Conservation (phyloP, 2,113 vertebrate genomes). For the Cephalopterus ornatus region DNA sequence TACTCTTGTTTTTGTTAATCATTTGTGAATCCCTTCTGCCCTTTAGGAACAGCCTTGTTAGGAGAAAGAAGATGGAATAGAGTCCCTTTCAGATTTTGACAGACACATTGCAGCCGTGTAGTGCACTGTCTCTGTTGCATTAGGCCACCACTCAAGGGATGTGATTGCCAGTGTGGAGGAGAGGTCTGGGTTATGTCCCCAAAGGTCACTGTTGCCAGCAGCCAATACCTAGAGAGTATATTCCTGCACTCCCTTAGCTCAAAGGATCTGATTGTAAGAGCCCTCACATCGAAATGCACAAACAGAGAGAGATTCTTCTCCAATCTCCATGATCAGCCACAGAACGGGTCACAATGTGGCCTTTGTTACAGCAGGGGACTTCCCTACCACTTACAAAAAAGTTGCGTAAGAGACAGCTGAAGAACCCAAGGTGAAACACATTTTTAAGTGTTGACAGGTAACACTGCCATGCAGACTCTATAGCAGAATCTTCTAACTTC, state of each 20-base stretch:
- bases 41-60: background rate
- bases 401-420: background rate
- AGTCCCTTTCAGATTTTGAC: conserved; percentile 28
- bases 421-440: background rate
- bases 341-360: background rate
- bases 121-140: background rate
- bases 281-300: background rate
- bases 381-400: background rate
- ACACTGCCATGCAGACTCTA: background rate
- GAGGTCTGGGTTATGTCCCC: conserved; percentile 45
- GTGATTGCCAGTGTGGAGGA: background rate
- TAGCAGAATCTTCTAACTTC: background rate
- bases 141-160: accelerated
- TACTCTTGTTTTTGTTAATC: conserved; percentile 1
- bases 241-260: background rate
- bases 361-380: background rate
- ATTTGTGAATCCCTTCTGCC: conserved; percentile 8
- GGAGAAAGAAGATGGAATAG: background rate
- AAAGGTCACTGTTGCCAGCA: conserved; percentile 39
- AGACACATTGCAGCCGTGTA: background rate
- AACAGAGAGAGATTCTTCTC: conserved; percentile 48
- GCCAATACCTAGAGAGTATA: conserved; percentile 36
- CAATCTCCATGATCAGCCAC: background rate
- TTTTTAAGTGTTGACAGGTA: background rate
- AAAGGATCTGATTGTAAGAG: conserved; percentile 49